Conservation (phyloP, 2,113 vertebrate genomes). For the Semnornis frantzii region DNA sequence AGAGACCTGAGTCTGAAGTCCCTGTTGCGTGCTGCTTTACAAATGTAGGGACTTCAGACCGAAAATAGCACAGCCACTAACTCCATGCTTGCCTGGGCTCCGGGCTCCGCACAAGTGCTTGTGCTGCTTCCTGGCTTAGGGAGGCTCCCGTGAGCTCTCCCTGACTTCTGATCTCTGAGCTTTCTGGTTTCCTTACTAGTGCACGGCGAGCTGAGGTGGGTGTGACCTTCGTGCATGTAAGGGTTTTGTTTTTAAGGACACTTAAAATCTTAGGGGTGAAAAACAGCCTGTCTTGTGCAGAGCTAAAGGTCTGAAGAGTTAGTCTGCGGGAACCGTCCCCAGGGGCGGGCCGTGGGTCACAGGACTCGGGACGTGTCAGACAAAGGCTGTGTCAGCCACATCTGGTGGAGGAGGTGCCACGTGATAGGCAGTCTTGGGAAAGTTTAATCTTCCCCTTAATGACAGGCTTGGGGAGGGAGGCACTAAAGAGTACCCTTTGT, state of each 20-base stretch:
- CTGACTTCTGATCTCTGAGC: background rate
- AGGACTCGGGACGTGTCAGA: constrained; percentile 25
- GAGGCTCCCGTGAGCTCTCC: constrained; percentile 10
- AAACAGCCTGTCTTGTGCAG: background rate
- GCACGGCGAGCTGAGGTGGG: background rate
- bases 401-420: constrained; percentile 60
- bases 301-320: background rate
- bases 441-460: constrained; percentile 70
- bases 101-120: background rate
- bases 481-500: constrained; percentile 62
- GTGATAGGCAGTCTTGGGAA: constrained; percentile 58
- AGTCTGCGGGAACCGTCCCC: background rate
- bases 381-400: constrained; percentile 65
- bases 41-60: background rate
- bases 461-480: constrained; percentile 55
- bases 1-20: background rate
- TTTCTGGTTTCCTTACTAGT: background rate
- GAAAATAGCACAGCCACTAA: background rate
- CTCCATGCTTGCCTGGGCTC: background rate
- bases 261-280: background rate
- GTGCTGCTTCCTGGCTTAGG: background rate
- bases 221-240: background rate
- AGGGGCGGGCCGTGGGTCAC: constrained; percentile 28
- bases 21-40: background rate
- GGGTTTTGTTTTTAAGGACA: background rate